Percentiles rank a stretch among this genome's conserved stretches.
These are phyloP conservation scores for Stenichneumon culpator DNA, from an alignment of 2,888 invertebrate species.

Conservation along the genomic window DNA sequence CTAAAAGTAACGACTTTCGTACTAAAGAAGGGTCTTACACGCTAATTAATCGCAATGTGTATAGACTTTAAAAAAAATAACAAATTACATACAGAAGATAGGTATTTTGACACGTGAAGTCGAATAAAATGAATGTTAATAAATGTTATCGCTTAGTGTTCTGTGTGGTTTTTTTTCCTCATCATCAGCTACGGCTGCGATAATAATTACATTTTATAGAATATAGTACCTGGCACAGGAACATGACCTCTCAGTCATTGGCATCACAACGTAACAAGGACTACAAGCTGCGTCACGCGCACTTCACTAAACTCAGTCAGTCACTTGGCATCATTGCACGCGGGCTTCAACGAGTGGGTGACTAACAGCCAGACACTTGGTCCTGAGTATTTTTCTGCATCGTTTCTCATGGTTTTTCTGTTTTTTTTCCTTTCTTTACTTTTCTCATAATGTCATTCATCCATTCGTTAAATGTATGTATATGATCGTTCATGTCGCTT, in stretches of 20 bases:
- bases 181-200: slow-evolving; percentile 53
- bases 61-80: slow-evolving; percentile 85
- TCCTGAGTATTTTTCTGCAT: slow-evolving; percentile 85
- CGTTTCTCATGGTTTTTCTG: slow-evolving; percentile 72
- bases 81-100: slow-evolving; percentile 84
- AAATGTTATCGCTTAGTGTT: slow-evolving; percentile 73
- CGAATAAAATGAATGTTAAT: slow-evolving; percentile 69
- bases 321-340: slow-evolving; percentile 71
- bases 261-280: slow-evolving; percentile 85
- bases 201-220: slow-evolving; percentile 67
- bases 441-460: slow-evolving; percentile 47
- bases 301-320: slow-evolving; percentile 71
- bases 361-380: slow-evolving; percentile 84
- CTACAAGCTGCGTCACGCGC: slow-evolving; percentile 83
- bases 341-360: slow-evolving; percentile 76
- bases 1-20: slow-evolving; percentile 71
- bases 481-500: slow-evolving; percentile 68
- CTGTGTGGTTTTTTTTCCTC: slow-evolving; percentile 64
- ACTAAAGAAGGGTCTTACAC: slow-evolving; percentile 76
- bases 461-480: slow-evolving; percentile 50
- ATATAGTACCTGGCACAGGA: slow-evolving; percentile 85
- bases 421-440: slow-evolving; percentile 66
- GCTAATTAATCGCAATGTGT: slow-evolving; percentile 82
- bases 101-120: slow-evolving; percentile 81
- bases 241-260: slow-evolving; percentile 85